Evolutionary conservation across 2,113 vertebrate genomes (phyloP).

Genomic region (Leptosomus discolor): DNA sequence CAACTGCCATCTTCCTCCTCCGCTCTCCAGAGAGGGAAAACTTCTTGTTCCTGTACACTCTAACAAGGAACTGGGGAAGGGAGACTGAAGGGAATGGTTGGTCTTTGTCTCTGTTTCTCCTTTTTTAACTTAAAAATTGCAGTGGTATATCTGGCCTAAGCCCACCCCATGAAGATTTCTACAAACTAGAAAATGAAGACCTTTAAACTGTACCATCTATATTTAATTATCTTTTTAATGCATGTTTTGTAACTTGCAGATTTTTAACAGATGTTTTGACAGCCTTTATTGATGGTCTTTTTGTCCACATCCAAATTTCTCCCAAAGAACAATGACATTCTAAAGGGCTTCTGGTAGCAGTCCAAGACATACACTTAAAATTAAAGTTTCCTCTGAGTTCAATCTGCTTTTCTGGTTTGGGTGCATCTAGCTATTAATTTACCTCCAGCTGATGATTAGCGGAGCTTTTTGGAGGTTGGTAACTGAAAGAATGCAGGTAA

Average conservation of each 20-base stretch:
- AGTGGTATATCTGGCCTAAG: background rate
- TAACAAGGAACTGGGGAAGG: background rate
- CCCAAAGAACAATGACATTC: conserved; percentile 55
- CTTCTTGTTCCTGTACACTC: background rate
- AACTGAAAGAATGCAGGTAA: background rate
- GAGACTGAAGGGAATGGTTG: background rate
- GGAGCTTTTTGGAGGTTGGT: background rate
- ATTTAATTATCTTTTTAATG: conserved; percentile 30
- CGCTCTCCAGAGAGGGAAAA: background rate
- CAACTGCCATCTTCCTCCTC: background rate
- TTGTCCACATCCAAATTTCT: conserved; percentile 47
- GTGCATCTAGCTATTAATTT: background rate
- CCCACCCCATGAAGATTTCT: background rate
- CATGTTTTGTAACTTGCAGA: conserved; percentile 52
- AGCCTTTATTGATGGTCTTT: conserved; percentile 39
- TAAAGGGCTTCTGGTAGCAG: conserved; percentile 35
- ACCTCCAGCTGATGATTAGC: background rate
- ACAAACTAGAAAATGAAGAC: background rate
- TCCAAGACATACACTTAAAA: conserved; percentile 59
- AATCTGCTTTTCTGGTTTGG: conserved; percentile 18
- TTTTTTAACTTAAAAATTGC: background rate
- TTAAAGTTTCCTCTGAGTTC: background rate
- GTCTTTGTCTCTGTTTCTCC: background rate
- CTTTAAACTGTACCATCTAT: conserved; percentile 2
- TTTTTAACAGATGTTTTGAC: conserved; percentile 59